These are phyloP conservation scores for Drosophila buzzatii DNA, from an alignment of 2,888 invertebrate genomes.

Conservation along the genomic window DNA sequence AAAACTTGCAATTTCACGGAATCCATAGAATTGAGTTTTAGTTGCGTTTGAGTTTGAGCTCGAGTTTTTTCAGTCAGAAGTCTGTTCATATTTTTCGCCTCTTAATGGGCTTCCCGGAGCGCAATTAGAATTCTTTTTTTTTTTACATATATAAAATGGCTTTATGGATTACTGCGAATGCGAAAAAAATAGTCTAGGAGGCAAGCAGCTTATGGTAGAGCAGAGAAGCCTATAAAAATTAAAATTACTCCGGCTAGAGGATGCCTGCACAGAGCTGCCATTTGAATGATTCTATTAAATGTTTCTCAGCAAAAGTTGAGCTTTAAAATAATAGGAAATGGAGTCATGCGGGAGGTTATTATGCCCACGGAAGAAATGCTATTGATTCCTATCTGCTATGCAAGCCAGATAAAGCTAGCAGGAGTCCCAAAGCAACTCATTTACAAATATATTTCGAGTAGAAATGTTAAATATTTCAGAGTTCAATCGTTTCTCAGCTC, in stretches of 20 bases:
- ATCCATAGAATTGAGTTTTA: conserved; percentile 1
- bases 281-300: no score
- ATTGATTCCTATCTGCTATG: no score
- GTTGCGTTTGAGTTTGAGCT: neutral
- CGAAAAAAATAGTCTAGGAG: neutral
- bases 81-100: neutral
- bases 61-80: neutral
- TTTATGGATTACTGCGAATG: conserved; percentile 1
- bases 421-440: no score
- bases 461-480: no score
- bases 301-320: no score
- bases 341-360: no score
- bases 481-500: neutral
- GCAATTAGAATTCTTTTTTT: neutral
- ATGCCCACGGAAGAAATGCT: no score
- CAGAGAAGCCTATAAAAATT: neutral
- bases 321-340: no score
- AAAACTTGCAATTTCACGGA: neutral
- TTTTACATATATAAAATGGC: neutral
- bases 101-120: neutral
- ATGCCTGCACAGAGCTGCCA: no score
- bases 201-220: neutral
- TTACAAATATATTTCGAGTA: no score
- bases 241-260: neutral
- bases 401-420: no score